These are phyloP conservation scores for Zaprionus davidi DNA, from an alignment of 1,140 invertebrate genomes.

Conservation along the genomic window DNA sequence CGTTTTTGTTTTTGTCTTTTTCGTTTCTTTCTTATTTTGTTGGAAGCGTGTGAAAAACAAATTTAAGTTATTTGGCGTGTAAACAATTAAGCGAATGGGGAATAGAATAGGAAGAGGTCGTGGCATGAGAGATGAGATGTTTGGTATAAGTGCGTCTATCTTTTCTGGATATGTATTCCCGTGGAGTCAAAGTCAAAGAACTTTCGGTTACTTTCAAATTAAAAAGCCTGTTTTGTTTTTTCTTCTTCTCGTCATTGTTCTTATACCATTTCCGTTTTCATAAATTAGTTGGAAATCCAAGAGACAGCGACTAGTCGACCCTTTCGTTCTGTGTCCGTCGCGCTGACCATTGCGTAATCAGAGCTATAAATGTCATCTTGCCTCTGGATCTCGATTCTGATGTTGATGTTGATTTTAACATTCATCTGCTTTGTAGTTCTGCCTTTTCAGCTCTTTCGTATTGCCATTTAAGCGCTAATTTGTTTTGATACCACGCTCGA, in stretches of 20 bases:
- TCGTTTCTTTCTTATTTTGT: conserved; percentile 14
- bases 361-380: conserved; percentile 52
- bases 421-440: conserved; percentile 39
- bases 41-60: conserved; percentile 56
- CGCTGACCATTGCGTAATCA: conserved; percentile 61
- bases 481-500: conserved; percentile 21
- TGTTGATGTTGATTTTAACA: conserved; percentile 30
- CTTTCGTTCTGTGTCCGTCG: conserved; percentile 21
- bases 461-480: conserved; percentile 39
- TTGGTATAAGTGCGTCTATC: conserved; percentile 26
- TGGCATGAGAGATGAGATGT: conserved; percentile 23
- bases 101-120: conserved; percentile 10
- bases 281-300: conserved; percentile 54
- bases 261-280: conserved; percentile 65
- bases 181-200: conserved; percentile 64
- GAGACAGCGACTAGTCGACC: conserved; percentile 8
- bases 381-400: conserved; percentile 12
- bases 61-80: conserved; percentile 51
- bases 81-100: conserved; percentile 66
- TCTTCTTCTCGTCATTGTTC: conserved; percentile 40
- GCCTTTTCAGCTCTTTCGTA: conserved; percentile 33
- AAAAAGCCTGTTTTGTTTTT: conserved; percentile 48
- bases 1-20: neutral
- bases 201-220: conserved; percentile 74
- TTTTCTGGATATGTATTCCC: conserved; percentile 33